phyloP scores from a whole-genome alignment of 35 echinoderm and acorn worm genomes.

The Diadema setosum region DNA sequence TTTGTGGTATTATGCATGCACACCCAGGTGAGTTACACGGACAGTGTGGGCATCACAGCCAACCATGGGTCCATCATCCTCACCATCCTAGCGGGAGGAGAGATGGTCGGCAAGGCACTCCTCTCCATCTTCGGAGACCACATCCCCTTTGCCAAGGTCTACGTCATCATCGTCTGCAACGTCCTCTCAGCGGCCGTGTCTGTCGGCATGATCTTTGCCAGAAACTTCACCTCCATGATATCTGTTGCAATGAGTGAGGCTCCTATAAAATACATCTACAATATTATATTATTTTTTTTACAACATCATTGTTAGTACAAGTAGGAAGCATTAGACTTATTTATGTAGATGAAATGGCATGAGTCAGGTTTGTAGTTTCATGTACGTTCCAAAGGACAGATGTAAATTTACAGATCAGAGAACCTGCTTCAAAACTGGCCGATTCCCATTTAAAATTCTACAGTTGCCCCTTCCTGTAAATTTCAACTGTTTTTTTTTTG shows the following conservation, averaged over 20 bases:
- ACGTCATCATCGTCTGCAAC: not conserved
- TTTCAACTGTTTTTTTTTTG: no score
- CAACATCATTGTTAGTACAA: no score
- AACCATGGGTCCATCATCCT: slow-evolving; percentile 8
- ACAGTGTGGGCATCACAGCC: not conserved
- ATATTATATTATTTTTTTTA: not conserved
- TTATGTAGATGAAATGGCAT: no score
- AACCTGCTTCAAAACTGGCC: no score
- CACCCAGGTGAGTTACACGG: slow-evolving; percentile 1
- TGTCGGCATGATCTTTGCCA: not conserved
- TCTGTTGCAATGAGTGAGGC: not conserved
- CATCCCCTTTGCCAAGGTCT: slow-evolving; percentile 1
- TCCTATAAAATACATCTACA: not conserved
- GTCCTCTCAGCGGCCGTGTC: not conserved
- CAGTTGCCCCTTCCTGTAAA: no score
- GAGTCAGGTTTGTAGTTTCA: no score
- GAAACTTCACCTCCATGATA: not conserved
- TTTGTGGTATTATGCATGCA: no score
- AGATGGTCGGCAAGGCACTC: slow-evolving; percentile 2
- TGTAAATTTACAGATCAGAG: no score
- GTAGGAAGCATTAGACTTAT: no score
- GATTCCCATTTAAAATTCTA: no score
- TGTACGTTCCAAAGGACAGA: no score
- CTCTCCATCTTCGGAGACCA: slow-evolving; percentile 10
- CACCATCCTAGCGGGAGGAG: not conserved